Conservation (phyloP, 1,140 invertebrate genomes). For the Drosophila subpulchrella region DNA sequence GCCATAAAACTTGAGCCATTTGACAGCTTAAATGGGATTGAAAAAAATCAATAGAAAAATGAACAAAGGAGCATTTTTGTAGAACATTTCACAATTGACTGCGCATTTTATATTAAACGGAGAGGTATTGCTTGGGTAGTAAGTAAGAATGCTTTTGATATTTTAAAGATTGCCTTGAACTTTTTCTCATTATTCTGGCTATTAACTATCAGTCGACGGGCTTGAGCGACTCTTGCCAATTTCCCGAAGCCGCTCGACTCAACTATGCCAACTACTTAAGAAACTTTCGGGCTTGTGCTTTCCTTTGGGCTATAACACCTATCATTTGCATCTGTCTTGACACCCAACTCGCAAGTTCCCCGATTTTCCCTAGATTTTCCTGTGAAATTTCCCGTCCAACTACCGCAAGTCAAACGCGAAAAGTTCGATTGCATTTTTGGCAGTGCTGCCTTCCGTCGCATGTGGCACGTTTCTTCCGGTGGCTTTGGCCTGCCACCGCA, state of each 20-base stretch:
- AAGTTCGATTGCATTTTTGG: constrained; percentile 60
- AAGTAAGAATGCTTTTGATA: constrained; percentile 16
- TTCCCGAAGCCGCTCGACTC: constrained; percentile 24
- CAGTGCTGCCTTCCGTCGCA: constrained; percentile 1
- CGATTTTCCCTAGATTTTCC: constrained; percentile 19
- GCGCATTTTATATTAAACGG: constrained; percentile 50
- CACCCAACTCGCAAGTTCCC: background rate
- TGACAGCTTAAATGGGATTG: constrained; percentile 2
- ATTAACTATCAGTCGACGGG: constrained; percentile 29
- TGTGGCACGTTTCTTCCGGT: constrained; percentile 36
- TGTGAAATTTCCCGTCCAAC: constrained; percentile 22
- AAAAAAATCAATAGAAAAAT: constrained; percentile 15
- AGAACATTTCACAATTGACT: constrained; percentile 53
- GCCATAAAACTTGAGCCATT: constrained; percentile 1
- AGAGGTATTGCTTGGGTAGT: constrained; percentile 5
- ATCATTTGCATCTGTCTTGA: constrained; percentile 41
- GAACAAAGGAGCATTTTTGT: constrained; percentile 17
- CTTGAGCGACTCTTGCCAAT: constrained; percentile 22
- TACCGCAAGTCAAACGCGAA: constrained; percentile 38
- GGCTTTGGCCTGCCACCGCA: constrained; percentile 33
- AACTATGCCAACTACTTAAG: constrained; percentile 57
- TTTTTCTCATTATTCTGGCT: constrained; percentile 55
- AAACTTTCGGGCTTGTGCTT: constrained; percentile 34
- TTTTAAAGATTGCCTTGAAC: constrained; percentile 15
- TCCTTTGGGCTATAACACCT: constrained; percentile 29